These are phyloP conservation scores for Shinisaurus crocodilurus DNA, from an alignment of 2,113 vertebrate species.

Conservation along the genomic window DNA sequence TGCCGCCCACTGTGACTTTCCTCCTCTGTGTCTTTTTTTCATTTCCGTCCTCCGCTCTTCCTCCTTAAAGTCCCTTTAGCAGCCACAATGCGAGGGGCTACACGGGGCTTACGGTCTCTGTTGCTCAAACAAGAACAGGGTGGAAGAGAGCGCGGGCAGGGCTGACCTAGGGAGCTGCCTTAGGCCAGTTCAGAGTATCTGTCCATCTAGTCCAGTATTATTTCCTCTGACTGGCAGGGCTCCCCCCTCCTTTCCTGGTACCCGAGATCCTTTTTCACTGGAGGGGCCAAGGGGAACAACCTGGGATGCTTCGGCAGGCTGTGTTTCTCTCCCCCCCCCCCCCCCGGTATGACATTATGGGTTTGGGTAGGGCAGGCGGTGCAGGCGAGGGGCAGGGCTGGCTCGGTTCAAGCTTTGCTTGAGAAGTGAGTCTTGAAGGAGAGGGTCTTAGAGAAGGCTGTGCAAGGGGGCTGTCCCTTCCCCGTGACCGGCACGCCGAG, in stretches of 20 bases:
- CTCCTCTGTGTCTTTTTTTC: not conserved
- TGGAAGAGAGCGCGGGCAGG: not conserved
- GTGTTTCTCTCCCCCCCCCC: not conserved
- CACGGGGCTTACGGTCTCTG: not conserved
- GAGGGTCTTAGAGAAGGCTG: too few species aligned
- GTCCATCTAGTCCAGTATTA: not conserved
- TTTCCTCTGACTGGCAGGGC: too few species aligned
- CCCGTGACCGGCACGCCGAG: too few species aligned
- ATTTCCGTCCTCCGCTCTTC: too few species aligned
- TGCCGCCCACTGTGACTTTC: not conserved
- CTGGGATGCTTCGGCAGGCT: not conserved
- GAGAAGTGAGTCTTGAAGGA: too few species aligned
- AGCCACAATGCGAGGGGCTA: not conserved
- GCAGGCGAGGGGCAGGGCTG: too few species aligned
- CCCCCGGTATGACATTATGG: too few species aligned
- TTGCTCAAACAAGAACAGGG: not conserved
- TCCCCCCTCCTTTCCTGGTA: too few species aligned
- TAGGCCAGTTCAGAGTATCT: not conserved
- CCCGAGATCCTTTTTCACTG: not conserved
- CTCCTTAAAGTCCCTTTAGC: not conserved
- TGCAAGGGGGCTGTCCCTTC: too few species aligned
- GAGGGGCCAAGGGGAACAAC: not conserved
- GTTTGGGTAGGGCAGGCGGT: too few species aligned
- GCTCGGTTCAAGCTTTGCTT: too few species aligned
- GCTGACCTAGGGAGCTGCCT: not conserved